These are phyloP conservation scores for Pimpla rufipes DNA, from an alignment of 2,888 invertebrate species.

Conservation along the genomic window DNA sequence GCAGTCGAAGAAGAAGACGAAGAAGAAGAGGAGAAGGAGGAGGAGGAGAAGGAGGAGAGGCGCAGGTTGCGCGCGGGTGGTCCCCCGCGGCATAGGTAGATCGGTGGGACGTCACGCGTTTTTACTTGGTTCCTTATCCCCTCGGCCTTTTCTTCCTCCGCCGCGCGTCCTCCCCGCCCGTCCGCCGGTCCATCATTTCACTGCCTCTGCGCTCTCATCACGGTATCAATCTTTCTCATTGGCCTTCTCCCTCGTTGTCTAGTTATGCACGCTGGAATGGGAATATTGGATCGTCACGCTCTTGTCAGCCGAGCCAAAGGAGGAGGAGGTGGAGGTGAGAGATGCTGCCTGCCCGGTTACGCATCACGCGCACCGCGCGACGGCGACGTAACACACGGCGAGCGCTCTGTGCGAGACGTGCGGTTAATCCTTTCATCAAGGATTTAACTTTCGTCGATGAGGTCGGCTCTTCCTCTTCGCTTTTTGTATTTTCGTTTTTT, in stretches of 20 bases:
- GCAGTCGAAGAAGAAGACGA: slow-evolving; percentile 62
- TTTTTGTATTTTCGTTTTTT: slow-evolving; percentile 10
- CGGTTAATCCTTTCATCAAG: slow-evolving; percentile 48
- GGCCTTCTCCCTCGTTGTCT: slow-evolving; percentile 33
- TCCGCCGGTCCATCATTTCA: slow-evolving; percentile 70
- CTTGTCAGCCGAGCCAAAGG: slow-evolving; percentile 54
- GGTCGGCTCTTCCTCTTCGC: slow-evolving; percentile 5
- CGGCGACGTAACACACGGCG: not conserved
- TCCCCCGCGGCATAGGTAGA: slow-evolving; percentile 81
- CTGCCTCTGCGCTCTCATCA: slow-evolving; percentile 51
- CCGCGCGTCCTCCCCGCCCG: slow-evolving; percentile 62
- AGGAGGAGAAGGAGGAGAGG: slow-evolving; percentile 74
- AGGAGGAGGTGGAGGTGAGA: slow-evolving; percentile 17
- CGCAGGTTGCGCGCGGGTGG: slow-evolving; percentile 83
- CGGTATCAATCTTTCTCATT: slow-evolving; percentile 22
- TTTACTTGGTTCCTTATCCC: slow-evolving; percentile 74
- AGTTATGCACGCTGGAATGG: slow-evolving; percentile 55
- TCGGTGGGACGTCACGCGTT: slow-evolving; percentile 78
- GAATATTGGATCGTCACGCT: slow-evolving; percentile 65
- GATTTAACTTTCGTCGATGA: slow-evolving; percentile 44
- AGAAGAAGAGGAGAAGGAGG: slow-evolving; percentile 72
- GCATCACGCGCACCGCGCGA: slow-evolving; percentile 30
- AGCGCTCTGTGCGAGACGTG: not conserved
- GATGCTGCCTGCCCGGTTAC: slow-evolving; percentile 39
- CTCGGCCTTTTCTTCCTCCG: slow-evolving; percentile 58